phyloP scores from a whole-genome alignment of 2,888 invertebrate genomes.

The Tanypteryx hageni region DNA sequence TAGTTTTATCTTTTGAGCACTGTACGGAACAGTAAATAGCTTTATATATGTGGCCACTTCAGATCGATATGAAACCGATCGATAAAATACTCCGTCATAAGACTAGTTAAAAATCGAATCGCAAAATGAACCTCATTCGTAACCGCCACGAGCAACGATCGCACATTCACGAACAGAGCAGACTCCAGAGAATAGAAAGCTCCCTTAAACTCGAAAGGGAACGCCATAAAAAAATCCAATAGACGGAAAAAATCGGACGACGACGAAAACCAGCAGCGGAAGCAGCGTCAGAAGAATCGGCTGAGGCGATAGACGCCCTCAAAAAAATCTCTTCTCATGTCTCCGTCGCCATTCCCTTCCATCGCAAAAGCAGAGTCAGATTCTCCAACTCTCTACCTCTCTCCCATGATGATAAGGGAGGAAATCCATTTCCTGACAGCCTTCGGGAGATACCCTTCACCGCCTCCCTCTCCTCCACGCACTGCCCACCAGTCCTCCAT shows the following conservation, averaged over 20 bases:
- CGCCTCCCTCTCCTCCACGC: not conserved
- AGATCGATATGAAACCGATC: not conserved
- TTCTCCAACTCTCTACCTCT: not conserved
- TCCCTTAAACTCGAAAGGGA: not conserved
- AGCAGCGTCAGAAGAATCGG: not conserved
- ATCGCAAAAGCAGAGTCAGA: not conserved
- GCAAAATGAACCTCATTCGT: not conserved
- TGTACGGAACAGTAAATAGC: not conserved
- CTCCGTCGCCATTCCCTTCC: not conserved
- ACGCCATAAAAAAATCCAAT: not conserved
- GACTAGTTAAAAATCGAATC: not conserved
- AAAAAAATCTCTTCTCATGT: not conserved
- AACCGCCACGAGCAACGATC: not conserved
- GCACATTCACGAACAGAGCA: not conserved
- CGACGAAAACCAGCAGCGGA: not conserved
- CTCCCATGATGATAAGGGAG: not conserved
- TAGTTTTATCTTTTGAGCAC: too few relatives aligned
- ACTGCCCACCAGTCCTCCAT: not conserved
- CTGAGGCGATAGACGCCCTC: not conserved
- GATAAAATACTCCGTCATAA: not conserved
- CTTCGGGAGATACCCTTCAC: not conserved
- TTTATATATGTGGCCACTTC: not conserved
- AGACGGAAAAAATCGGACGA: not conserved
- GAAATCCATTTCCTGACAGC: slow-evolving; percentile 1
- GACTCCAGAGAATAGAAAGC: slow-evolving; percentile 6